phyloP scores from a whole-genome alignment of 2,888 invertebrate genomes.

The Chrysolina oricalcia region DNA sequence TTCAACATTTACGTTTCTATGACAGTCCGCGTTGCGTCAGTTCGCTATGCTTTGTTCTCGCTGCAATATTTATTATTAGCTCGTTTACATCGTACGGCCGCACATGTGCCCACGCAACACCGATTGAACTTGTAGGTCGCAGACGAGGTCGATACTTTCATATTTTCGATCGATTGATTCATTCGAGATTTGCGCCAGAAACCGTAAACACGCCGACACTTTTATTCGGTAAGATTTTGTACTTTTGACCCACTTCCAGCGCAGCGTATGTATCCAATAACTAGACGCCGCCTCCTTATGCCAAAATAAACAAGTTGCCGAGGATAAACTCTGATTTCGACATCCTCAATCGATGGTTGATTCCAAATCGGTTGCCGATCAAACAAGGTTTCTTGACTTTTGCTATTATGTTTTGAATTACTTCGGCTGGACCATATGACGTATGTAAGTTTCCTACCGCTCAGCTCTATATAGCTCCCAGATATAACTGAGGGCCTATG shows the following conservation, averaged over 20 bases:
- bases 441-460: too few species aligned
- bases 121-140: constrained; percentile 66
- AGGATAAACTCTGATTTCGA: neutral
- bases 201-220: constrained; percentile 33
- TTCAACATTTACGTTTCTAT: neutral
- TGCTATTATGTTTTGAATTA: too few species aligned
- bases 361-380: too few species aligned
- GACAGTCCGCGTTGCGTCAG: neutral
- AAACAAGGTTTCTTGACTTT: too few species aligned
- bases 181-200: constrained; percentile 35
- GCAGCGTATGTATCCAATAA: neutral
- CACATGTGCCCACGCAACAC: constrained; percentile 57
- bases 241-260: constrained; percentile 44
- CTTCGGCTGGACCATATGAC: too few species aligned
- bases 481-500: too few species aligned
- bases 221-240: constrained; percentile 34
- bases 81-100: constrained; percentile 20
- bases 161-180: constrained; percentile 56
- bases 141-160: constrained; percentile 66
- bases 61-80: constrained; percentile 25
- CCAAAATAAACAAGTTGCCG: neutral
- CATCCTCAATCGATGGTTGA: neutral
- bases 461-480: too few species aligned
- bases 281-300: neutral
- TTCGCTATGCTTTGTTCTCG: neutral